Percentiles rank a stretch among this genome's conserved stretches.
Conservation (phyloP, 1,140 invertebrate species). For the Drosophila kohkoa region DNA sequence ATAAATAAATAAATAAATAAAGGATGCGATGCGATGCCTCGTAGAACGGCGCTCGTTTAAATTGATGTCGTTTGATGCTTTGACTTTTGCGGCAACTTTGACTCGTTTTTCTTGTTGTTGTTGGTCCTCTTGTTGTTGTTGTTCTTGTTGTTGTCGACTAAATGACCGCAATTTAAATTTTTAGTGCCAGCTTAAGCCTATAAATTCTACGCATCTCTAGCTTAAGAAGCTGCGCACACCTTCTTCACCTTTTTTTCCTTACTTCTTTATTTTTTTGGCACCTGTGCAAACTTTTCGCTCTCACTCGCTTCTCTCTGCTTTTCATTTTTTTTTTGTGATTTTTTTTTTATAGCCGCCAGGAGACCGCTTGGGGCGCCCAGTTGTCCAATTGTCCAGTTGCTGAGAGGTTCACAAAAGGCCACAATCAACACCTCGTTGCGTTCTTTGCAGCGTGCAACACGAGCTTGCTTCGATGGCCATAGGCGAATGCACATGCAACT, state of each 20-base stretch:
- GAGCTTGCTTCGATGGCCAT: background rate
- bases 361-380: slow-evolving; percentile 3
- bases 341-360: slow-evolving; percentile 55
- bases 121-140: background rate
- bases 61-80: slow-evolving; percentile 59
- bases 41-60: slow-evolving; percentile 68
- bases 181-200: slow-evolving; percentile 69
- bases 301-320: background rate
- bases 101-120: background rate
- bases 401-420: slow-evolving; percentile 55
- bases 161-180: slow-evolving; percentile 81
- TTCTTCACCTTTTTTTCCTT: no score
- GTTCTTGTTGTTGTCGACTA: slow-evolving; percentile 53
- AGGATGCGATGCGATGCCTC: slow-evolving; percentile 25
- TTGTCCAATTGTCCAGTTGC: slow-evolving; percentile 13
- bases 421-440: slow-evolving; percentile 54
- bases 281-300: slow-evolving; percentile 40
- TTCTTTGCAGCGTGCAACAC: slow-evolving; percentile 3
- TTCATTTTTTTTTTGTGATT: background rate
- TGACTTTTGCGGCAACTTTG: slow-evolving; percentile 5
- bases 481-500: background rate
- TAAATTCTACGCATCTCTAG: slow-evolving; percentile 55
- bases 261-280: slow-evolving; percentile 49
- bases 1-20: slow-evolving; percentile 41
- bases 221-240: slow-evolving; percentile 9